phyloP scores from a whole-genome alignment of 1,140 invertebrate genomes.

The Saxidomus purpurata region DNA sequence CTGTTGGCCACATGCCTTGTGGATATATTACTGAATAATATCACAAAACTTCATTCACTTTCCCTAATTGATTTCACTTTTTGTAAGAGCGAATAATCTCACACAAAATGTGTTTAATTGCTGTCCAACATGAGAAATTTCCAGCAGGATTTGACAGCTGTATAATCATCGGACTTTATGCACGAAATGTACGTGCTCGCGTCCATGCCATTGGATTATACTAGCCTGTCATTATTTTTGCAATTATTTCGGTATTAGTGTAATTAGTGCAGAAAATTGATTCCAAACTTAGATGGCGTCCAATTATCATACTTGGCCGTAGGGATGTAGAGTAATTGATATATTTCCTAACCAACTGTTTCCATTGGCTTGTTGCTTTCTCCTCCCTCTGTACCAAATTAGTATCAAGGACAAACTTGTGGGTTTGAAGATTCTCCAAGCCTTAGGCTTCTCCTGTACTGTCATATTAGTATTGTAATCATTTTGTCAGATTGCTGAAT shows the following conservation, averaged over 20 bases:
- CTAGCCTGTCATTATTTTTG: neutral
- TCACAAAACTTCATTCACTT: neutral
- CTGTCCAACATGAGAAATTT: neutral
- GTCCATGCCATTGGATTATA: neutral
- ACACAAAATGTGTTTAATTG: conserved; percentile 36
- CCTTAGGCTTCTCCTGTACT: no score
- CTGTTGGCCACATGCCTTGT: neutral
- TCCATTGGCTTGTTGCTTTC: no score
- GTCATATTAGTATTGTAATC: no score
- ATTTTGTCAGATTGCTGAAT: no score
- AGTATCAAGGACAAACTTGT: no score
- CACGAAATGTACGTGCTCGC: neutral
- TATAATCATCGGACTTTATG: conserved; percentile 20
- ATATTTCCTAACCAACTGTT: neutral
- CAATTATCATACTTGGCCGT: conserved; percentile 16
- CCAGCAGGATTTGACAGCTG: neutral
- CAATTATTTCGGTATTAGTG: conserved; percentile 40
- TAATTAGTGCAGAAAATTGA: conserved; percentile 36
- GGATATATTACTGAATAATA: neutral
- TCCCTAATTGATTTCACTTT: neutral
- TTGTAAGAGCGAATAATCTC: neutral
- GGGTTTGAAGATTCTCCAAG: no score
- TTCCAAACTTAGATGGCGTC: neutral
- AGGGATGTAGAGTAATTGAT: conserved; percentile 26
- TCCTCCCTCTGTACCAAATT: no score